Evolutionary conservation across 2,888 invertebrate species (phyloP).

Genomic region (Caradrina clavipalpis): DNA sequence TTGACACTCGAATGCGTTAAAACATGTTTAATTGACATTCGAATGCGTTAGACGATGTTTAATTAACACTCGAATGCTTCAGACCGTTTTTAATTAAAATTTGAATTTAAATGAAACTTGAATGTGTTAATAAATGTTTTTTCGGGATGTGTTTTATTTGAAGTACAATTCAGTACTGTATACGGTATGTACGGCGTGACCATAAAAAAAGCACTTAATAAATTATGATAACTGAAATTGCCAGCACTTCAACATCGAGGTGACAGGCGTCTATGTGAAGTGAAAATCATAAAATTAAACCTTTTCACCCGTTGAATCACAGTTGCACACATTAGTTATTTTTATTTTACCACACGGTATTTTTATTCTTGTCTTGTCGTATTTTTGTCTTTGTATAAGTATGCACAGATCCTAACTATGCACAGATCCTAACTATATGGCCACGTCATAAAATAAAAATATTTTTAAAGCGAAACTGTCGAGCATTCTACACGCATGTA

Average conservation of each 20-base stretch:
- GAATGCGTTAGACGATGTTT: neutral
- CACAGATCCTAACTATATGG: too few species aligned
- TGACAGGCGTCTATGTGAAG: neutral
- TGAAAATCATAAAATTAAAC: neutral
- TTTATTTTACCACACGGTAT: neutral
- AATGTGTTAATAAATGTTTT: neutral
- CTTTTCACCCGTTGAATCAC: neutral
- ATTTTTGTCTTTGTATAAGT: too few species aligned
- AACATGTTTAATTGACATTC: neutral
- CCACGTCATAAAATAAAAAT: too few species aligned
- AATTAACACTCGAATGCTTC: neutral
- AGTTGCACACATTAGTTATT: neutral
- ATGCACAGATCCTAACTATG: too few species aligned
- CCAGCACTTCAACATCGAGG: neutral
- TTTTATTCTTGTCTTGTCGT: neutral
- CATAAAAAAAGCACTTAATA: neutral
- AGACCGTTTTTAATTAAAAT: neutral
- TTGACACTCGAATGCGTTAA: neutral
- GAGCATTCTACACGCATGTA: too few species aligned
- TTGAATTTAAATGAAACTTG: neutral
- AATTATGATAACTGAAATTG: neutral
- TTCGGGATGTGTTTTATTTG: too few species aligned
- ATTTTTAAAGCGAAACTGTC: neutral
- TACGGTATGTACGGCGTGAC: too few species aligned
- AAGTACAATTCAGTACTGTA: too few species aligned